These are phyloP conservation scores for Vireo griseus DNA, from an alignment of 2,797 vertebrate species.

Conservation along the genomic window DNA sequence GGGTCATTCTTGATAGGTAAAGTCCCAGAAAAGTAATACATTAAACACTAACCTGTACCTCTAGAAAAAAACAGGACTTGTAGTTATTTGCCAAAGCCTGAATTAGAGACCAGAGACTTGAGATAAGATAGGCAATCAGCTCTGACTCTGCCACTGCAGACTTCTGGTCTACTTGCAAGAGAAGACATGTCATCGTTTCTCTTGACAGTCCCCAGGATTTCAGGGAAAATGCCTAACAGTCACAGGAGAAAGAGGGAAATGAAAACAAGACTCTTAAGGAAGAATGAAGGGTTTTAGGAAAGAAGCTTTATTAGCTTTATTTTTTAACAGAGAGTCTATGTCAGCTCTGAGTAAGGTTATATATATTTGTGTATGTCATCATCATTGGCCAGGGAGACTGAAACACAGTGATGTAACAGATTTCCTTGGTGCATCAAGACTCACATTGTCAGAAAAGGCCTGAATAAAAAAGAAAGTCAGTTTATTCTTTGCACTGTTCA, in stretches of 20 bases:
- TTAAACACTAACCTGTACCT: constrained; percentile 32
- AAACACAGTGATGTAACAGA: background rate
- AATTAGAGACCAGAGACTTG: constrained; percentile 72
- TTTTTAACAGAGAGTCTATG: background rate
- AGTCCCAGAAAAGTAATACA: constrained; percentile 36
- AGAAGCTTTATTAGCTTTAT: background rate
- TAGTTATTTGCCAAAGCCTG: constrained; percentile 72
- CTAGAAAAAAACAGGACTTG: constrained; percentile 33
- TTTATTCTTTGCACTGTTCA: background rate
- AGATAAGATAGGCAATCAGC: constrained; percentile 79
- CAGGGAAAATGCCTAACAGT: constrained; percentile 53
- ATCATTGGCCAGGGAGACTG: background rate
- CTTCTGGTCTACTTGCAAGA: constrained; percentile 77
- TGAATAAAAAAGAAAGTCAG: background rate
- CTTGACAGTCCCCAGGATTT: constrained; percentile 77
- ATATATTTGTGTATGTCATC: background rate
- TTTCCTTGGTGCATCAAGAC: background rate
- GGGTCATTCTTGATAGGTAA: background rate
- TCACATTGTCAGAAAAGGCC: background rate
- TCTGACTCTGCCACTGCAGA: constrained; percentile 71
- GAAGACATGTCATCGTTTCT: constrained; percentile 73
- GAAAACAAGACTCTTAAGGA: constrained; percentile 41
- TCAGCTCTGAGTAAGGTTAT: background rate
- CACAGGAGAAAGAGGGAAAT: background rate
- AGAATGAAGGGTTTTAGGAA: background rate